A percentile compares a stretch with the other conserved stretches of the same genome.
phyloP scores from a whole-genome alignment of 2,888 invertebrate genomes.

The Idaea biselata region DNA sequence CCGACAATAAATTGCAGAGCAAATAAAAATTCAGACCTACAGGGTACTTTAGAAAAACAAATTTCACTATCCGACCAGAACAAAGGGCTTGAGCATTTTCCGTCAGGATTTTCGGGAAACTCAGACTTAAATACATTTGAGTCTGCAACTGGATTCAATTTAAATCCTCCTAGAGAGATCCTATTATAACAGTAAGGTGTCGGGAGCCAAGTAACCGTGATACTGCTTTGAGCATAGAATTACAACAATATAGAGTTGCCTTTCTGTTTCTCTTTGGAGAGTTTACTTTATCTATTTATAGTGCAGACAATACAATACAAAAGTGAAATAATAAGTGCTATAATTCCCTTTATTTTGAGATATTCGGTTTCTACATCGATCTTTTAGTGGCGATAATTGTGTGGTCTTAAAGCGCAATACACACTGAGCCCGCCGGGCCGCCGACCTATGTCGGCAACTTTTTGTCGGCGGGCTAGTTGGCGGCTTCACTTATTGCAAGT shows the following conservation, averaged over 20 bases:
- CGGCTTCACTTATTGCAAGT: no score
- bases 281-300: no score
- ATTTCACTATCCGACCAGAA: conserved; percentile 4
- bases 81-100: conserved; percentile 23
- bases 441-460: no score
- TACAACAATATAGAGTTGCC: conserved; percentile 9
- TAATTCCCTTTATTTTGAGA: no score
- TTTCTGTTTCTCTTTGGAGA: background rate
- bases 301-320: no score
- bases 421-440: no score
- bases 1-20: background rate
- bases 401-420: no score
- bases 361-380: no score
- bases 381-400: no score
- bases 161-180: conserved; percentile 68
- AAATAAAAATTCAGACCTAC: background rate
- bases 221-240: conserved; percentile 30
- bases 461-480: no score
- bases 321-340: no score
- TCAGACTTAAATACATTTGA: conserved; percentile 44
- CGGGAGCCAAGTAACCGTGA: conserved; percentile 72
- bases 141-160: conserved; percentile 64
- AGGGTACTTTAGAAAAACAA: background rate
- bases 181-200: conserved; percentile 75
- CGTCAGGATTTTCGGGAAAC: conserved; percentile 32